A percentile compares a stretch with the other conserved stretches of the same genome.
Evolutionary conservation across 2,888 invertebrate species (phyloP).

Genomic region (Papilio demoleus): DNA sequence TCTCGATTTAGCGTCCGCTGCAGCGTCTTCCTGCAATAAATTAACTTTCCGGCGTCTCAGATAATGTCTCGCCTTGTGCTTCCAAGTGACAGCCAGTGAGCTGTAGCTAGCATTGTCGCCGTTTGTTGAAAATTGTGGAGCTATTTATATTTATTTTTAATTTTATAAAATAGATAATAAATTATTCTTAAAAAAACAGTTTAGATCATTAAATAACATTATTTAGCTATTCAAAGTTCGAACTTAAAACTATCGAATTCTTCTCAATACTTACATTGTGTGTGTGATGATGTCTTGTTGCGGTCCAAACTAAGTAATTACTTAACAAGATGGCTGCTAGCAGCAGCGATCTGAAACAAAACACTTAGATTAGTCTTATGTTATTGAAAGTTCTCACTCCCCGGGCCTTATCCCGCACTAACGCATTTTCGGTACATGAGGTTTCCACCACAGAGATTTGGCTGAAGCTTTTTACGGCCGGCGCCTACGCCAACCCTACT

Average conservation of each 20-base stretch:
- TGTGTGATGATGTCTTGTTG: constrained; percentile 72
- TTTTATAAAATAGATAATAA: too few relatives aligned
- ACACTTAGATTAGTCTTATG: constrained; percentile 22
- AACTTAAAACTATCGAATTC: too few relatives aligned
- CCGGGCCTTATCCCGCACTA: too few relatives aligned
- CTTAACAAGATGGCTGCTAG: constrained; percentile 75
- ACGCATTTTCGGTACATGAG: too few relatives aligned
- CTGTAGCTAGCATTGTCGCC: neutral
- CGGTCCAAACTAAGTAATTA: constrained; percentile 77
- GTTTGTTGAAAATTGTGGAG: constrained; percentile 15
- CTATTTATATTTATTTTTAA: neutral
- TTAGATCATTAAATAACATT: too few relatives aligned
- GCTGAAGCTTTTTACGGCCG: too few relatives aligned
- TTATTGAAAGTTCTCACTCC: too few relatives aligned
- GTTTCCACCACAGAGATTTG: too few relatives aligned
- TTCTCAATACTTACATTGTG: constrained; percentile 73
- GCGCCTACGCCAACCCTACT: too few relatives aligned
- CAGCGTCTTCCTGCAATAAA: constrained; percentile 41
- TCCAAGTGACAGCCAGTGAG: constrained; percentile 25
- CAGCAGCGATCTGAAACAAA: constrained; percentile 77
- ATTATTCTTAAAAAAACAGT: too few relatives aligned
- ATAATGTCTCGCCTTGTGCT: constrained; percentile 34
- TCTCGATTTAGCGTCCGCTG: constrained; percentile 30
- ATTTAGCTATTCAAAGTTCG: too few relatives aligned
- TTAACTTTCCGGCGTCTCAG: constrained; percentile 38